Conservation (phyloP, 2,797 vertebrate genomes). For the Picus viridis region DNA sequence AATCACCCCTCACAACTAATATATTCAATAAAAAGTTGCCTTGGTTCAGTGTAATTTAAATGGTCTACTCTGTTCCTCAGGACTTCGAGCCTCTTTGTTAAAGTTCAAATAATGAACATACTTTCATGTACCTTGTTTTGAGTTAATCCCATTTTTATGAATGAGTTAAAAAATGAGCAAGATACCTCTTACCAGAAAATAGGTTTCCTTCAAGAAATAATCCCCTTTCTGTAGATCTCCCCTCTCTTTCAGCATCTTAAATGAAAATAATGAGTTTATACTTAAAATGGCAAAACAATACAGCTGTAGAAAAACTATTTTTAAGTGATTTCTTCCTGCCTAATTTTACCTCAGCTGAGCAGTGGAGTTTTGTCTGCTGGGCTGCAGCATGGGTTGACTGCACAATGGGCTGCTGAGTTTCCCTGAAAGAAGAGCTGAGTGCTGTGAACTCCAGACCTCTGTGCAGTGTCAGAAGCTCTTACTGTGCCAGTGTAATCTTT, state of each 20-base stretch:
- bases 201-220: neutral
- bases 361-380: constrained; percentile 15
- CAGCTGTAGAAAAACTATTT: constrained; percentile 5
- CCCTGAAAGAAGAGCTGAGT: constrained; percentile 41
- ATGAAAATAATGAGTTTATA: neutral
- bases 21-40: neutral
- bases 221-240: neutral
- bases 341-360: neutral
- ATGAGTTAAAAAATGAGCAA: neutral
- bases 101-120: neutral
- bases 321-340: neutral
- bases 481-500: constrained; percentile 59
- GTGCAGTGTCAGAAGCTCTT: constrained; percentile 31
- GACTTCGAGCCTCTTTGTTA: neutral
- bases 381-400: neutral
- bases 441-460: constrained; percentile 51
- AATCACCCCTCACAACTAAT: neutral
- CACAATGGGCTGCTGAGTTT: constrained; percentile 2
- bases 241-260: neutral
- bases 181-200: neutral
- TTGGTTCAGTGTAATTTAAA: neutral
- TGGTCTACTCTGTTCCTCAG: neutral
- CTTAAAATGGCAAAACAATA: neutral
- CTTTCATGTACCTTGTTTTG: neutral
- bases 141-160: constrained; percentile 10